A percentile compares a stretch with the other conserved stretches of the same genome.
Evolutionary conservation across 2,113 vertebrate species (phyloP).

Genomic region (Rafetus swinhoei): DNA sequence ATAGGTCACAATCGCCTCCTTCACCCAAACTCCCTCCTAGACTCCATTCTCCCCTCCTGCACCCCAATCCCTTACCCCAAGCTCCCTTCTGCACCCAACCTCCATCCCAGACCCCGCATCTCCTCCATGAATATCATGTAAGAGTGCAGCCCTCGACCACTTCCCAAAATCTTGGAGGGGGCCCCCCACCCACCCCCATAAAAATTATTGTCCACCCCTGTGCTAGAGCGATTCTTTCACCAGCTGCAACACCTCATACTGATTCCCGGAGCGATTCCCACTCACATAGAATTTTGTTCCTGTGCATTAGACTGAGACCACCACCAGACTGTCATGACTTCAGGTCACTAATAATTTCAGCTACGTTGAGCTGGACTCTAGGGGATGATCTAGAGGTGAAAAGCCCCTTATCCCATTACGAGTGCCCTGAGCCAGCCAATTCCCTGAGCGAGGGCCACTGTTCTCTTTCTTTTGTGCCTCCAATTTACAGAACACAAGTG

Average conservation of each 20-base stretch:
- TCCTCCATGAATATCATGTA: no score
- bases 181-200: no score
- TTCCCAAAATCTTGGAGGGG: no score
- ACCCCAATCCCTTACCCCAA: no score
- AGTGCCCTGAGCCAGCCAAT: background rate
- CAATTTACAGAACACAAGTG: background rate
- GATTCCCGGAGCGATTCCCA: background rate
- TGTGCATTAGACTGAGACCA: background rate
- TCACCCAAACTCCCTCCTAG: no score
- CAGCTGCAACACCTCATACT: background rate
- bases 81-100: no score
- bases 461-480: background rate
- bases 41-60: no score
- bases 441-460: background rate
- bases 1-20: no score
- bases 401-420: background rate
- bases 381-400: background rate
- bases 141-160: no score
- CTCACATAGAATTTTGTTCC: background rate
- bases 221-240: background rate
- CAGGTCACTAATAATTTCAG: background rate
- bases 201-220: no score
- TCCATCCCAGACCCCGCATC: no score
- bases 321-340: background rate
- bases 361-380: background rate